Conservation (phyloP, 2,888 invertebrate genomes). For the Campoletis raptor region DNA sequence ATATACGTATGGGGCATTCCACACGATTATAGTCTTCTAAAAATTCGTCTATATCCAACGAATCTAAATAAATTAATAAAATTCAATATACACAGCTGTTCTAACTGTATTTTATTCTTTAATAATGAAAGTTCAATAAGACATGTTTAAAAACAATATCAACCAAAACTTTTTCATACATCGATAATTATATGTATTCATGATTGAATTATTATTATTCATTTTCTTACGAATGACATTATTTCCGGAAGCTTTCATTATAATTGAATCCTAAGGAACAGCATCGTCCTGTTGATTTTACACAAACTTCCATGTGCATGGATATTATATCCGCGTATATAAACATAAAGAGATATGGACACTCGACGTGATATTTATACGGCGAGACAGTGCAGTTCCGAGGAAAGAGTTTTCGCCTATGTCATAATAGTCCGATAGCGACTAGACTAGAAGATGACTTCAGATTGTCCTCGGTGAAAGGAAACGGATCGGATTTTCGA, state of each 20-base stretch:
- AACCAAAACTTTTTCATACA: background rate
- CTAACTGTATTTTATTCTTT: background rate
- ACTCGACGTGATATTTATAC: constrained; percentile 31
- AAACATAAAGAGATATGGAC: constrained; percentile 14
- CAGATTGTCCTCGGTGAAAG: constrained; percentile 30
- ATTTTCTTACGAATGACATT: background rate
- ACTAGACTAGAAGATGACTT: constrained; percentile 25
- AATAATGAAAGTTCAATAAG: background rate
- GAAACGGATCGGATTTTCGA: constrained; percentile 31
- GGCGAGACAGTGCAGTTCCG: constrained; percentile 14
- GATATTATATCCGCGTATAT: constrained; percentile 2
- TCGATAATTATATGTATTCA: background rate
- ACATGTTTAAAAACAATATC: background rate
- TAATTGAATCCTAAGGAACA: background rate
- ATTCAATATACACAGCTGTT: background rate
- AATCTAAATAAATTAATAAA: background rate
- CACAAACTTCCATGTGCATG: constrained; percentile 4
- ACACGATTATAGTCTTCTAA: background rate
- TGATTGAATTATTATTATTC: background rate
- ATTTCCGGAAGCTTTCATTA: background rate
- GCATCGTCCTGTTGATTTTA: background rate
- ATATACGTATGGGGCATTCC: constrained; percentile 1
- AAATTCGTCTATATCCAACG: background rate
- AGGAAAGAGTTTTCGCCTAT: constrained; percentile 11
- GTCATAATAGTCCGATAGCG: constrained; percentile 21